Conservation (phyloP, 2,797 vertebrate species). For the Epinephelus coioides region DNA sequence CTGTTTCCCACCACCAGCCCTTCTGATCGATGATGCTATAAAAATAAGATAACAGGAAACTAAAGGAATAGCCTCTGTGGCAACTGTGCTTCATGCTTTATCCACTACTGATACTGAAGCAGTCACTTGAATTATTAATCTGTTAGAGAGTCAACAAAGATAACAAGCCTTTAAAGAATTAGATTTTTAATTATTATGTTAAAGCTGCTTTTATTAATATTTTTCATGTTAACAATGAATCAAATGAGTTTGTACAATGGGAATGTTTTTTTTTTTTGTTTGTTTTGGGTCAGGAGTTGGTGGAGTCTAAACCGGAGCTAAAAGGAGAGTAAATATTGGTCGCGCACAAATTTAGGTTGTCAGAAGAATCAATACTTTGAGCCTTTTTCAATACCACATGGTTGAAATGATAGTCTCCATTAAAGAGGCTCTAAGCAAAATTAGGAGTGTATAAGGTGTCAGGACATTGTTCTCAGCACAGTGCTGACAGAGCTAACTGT, state of each 20-base stretch:
- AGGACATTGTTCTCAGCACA: no score
- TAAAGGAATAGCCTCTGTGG: neutral
- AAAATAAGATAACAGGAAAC: conserved; percentile 24
- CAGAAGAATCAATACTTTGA: no score
- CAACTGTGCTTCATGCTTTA: neutral
- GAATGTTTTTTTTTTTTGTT: neutral
- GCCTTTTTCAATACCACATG: no score
- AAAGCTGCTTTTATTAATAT: neutral
- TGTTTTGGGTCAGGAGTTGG: no score
- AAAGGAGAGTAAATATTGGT: no score
- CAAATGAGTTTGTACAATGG: neutral
- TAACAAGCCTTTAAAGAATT: neutral
- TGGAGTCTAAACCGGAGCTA: no score
- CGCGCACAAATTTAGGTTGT: neutral
- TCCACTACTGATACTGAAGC: neutral
- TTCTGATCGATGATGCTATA: conserved; percentile 22
- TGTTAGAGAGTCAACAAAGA: neutral
- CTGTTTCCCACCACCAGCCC: neutral
- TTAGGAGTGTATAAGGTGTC: no score
- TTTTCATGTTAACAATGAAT: neutral
- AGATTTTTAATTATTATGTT: neutral
- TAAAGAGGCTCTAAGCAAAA: no score
- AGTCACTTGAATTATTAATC: neutral
- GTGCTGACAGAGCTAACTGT: no score
- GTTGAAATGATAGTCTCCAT: no score